A percentile compares a stretch with the other conserved stretches of the same genome.
Conservation (phyloP, 30 jellyfish, hydroid and myxozoan species). For the Hydractinia symbiolongicarpus region DNA sequence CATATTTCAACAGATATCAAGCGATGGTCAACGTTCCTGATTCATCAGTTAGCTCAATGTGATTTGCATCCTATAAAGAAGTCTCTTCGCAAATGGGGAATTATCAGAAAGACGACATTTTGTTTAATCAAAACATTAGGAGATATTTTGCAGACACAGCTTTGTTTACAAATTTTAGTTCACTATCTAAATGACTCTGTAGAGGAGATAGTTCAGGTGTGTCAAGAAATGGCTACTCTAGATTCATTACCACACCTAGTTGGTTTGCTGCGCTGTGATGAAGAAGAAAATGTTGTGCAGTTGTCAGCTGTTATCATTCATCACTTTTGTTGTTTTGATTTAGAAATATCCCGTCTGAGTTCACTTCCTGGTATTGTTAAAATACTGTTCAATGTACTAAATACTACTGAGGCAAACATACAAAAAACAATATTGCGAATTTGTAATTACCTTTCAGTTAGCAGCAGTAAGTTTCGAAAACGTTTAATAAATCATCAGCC, state of each 20-base stretch:
- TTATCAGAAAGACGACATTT: conserved; percentile 39
- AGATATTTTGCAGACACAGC: conserved; percentile 62
- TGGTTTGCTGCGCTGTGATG: conserved; percentile 82
- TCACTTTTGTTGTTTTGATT: conserved; percentile 48
- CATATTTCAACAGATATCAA: conserved; percentile 42
- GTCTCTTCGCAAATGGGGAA: conserved; percentile 60
- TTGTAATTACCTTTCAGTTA: conserved; percentile 48
- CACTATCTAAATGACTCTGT: conserved; percentile 57
- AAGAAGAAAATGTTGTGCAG: conserved; percentile 60
- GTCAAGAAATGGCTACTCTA: conserved; percentile 71
- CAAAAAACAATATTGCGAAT: conserved; percentile 68
- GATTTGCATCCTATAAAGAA: conserved; percentile 35
- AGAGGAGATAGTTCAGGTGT: conserved; percentile 57
- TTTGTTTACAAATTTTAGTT: conserved; percentile 73
- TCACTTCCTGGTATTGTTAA: conserved; percentile 62
- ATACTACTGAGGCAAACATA: conserved; percentile 56
- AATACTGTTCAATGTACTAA: conserved; percentile 52
- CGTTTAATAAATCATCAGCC: conserved; percentile 47
- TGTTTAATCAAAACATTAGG: conserved; percentile 61
- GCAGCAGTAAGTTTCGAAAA: conserved; percentile 48
- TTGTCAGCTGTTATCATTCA: conserved; percentile 74
- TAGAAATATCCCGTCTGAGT: conserved; percentile 31
- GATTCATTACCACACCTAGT: conserved; percentile 55
- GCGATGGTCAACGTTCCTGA: conserved; percentile 43
- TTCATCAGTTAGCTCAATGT: conserved; percentile 60